Base-by-base conservation (phyloP, 64 coral and sea anemone genomes). In the Catalaphyllia jardinei region DNA sequence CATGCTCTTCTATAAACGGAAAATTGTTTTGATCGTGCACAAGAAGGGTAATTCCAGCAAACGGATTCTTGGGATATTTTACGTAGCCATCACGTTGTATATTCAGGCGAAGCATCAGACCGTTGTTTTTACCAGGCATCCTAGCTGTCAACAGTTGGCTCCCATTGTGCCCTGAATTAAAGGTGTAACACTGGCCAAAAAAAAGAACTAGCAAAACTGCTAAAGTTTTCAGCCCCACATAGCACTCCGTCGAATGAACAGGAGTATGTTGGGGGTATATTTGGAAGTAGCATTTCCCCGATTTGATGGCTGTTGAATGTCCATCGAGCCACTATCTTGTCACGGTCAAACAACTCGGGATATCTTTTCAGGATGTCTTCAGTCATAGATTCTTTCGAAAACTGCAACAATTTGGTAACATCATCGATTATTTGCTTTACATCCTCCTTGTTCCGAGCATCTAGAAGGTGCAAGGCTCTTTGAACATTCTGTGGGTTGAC, bases 11-110 rank as follows among this genome's bases (percentile, higher is more conserved):
- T 10, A 90, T 81, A 85, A 83, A 52, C 7, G 71, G 87, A 83
- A 60, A 94, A 31, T 89, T 79, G 2, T 89, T 59, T 29, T 74
- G 79, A 19, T 94, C 80, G 14, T 94, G 93, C 3, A 94, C 86
- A 3, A 90, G 62, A 27, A 94, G 79, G 30, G 89, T 89, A 28
- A 94, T 83, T 10, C 92, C 92, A 11, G 73, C 86, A 24, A 51
- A 72, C 0, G 73, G 79, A 7, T 55, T 25, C 13, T 0, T 9
- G 19, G 80, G 51, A 12, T 79, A 33, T 59, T 73, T 69, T 7
- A 50, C 3, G 33, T 94, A 74, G 4, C 67, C 29, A 8, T 86
- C 73, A 28, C 82, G 62, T n/a, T 94, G 88, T 35, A 90, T 63
- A 31, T 94, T 90, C 62, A 94, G 24, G 31, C 75, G 74, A 4